A percentile compares a stretch with the other conserved stretches of the same genome.
Conservation (phyloP, 2,797 vertebrate species). For the Ctenopoma kingsleyae region DNA sequence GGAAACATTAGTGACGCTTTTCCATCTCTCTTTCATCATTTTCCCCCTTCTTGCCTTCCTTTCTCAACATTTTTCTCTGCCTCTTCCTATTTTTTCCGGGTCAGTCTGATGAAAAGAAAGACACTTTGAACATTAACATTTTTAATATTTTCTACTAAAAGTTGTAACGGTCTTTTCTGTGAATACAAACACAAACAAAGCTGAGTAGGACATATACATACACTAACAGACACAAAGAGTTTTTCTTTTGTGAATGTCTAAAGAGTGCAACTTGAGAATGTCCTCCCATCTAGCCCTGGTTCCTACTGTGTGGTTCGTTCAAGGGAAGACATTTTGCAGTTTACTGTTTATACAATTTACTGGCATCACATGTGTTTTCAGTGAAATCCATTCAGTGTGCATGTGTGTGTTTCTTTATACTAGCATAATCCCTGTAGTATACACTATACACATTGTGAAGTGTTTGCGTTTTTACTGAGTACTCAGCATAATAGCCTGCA, state of each 20-base stretch:
- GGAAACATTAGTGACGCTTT: slow-evolving; percentile 80
- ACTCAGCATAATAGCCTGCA: slow-evolving; percentile 44
- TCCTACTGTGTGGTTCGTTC: slow-evolving; percentile 22
- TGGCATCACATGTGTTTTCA: slow-evolving; percentile 29
- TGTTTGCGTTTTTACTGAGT: slow-evolving; percentile 48
- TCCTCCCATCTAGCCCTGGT: neutral
- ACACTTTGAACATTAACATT: neutral
- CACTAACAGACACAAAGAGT: neutral
- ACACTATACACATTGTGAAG: slow-evolving; percentile 34
- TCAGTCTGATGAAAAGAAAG: slow-evolving; percentile 13
- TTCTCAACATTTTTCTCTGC: slow-evolving; percentile 43
- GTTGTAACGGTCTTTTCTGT: slow-evolving; percentile 32
- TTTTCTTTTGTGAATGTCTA: slow-evolving; percentile 22
- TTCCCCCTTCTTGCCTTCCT: slow-evolving; percentile 40
- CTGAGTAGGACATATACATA: slow-evolving; percentile 10
- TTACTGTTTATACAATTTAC: slow-evolving; percentile 13
- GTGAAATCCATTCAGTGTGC: slow-evolving; percentile 18
- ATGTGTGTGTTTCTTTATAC: slow-evolving; percentile 23
- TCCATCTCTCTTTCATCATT: slow-evolving; percentile 67
- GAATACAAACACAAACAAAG: slow-evolving; percentile 29
- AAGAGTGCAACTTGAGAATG: slow-evolving; percentile 18
- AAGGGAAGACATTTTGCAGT: slow-evolving; percentile 21
- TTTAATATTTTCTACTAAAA: neutral
- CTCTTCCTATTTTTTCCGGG: slow-evolving; percentile 29
- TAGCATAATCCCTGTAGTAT: slow-evolving; percentile 32